phyloP scores from a whole-genome alignment of 2,113 vertebrate species.

The Todiramphus chloris region DNA sequence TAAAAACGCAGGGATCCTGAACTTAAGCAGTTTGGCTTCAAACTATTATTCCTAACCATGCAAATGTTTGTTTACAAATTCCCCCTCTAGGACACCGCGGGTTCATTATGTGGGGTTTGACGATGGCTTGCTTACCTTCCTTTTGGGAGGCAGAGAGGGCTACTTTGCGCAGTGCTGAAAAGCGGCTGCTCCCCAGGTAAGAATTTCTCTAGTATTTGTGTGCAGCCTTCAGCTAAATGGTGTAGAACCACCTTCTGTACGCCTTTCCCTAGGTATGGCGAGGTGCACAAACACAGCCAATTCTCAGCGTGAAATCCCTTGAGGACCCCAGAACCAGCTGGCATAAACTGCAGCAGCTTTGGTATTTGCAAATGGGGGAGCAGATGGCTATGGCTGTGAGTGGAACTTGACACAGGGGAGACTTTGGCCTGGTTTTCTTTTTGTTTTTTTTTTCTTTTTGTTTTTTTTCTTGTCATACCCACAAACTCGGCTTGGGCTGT shows the following conservation, averaged over 20 bases:
- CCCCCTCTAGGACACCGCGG: neutral
- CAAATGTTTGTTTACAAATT: neutral
- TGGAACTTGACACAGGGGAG: neutral
- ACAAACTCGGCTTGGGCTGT: neutral
- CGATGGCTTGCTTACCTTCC: neutral
- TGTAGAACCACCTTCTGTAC: neutral
- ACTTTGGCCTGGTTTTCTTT: neutral
- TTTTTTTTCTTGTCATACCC: neutral
- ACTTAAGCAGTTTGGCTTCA: neutral
- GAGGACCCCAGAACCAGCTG: constrained; percentile 23
- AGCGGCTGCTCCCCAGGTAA: neutral
- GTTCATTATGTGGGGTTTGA: neutral
- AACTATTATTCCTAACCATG: neutral
- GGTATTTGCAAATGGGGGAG: neutral
- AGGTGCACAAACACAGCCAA: neutral
- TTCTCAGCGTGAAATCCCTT: neutral
- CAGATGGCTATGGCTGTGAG: constrained; percentile 22
- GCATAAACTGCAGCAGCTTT: neutral
- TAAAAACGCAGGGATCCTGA: neutral
- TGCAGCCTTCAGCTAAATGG: neutral
- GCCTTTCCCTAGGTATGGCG: neutral
- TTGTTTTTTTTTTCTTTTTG: neutral
- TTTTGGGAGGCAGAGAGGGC: too few species aligned
- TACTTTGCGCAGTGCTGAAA: neutral
- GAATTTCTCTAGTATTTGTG: neutral